phyloP scores from a whole-genome alignment of 2,888 invertebrate genomes.

The Marronus borbonicus region DNA sequence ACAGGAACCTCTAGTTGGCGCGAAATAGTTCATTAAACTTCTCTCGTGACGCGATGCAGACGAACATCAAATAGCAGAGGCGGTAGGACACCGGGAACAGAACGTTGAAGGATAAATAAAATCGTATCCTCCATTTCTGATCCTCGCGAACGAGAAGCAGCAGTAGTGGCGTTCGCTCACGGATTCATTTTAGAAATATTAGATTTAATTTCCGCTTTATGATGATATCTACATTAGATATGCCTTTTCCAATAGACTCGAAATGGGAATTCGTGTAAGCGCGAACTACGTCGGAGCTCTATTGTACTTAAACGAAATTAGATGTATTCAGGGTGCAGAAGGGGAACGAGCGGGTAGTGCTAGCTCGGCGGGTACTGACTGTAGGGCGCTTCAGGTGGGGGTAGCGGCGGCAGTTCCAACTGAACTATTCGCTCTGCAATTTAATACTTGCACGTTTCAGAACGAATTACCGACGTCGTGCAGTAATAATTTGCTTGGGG shows the following conservation, averaged over 20 bases:
- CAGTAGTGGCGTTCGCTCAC: not conserved
- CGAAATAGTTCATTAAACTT: slow-evolving; percentile 51
- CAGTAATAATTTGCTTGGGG: not conserved
- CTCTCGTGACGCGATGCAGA: not conserved
- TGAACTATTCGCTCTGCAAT: slow-evolving; percentile 1
- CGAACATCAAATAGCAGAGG: not conserved
- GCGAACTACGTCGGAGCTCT: slow-evolving; percentile 7
- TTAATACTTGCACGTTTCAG: slow-evolving; percentile 13
- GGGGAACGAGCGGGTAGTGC: not conserved
- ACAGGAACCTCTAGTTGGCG: not conserved
- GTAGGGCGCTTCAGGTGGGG: not conserved
- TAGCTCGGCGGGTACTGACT: not conserved
- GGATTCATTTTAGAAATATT: slow-evolving; percentile 54
- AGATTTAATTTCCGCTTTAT: slow-evolving; percentile 54
- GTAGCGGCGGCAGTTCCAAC: not conserved
- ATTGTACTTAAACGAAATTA: slow-evolving; percentile 46
- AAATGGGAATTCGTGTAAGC: slow-evolving; percentile 43
- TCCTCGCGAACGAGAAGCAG: no score
- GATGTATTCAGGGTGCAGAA: slow-evolving; percentile 26
- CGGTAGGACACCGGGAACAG: not conserved
- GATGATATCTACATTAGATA: slow-evolving; percentile 47
- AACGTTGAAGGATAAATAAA: slow-evolving; percentile 43
- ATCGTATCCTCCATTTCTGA: slow-evolving; percentile 10
- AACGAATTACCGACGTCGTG: not conserved
- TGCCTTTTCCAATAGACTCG: slow-evolving; percentile 44